Evolutionary conservation across 2,113 vertebrate species (phyloP).

Genomic region (Struthio camelus): DNA sequence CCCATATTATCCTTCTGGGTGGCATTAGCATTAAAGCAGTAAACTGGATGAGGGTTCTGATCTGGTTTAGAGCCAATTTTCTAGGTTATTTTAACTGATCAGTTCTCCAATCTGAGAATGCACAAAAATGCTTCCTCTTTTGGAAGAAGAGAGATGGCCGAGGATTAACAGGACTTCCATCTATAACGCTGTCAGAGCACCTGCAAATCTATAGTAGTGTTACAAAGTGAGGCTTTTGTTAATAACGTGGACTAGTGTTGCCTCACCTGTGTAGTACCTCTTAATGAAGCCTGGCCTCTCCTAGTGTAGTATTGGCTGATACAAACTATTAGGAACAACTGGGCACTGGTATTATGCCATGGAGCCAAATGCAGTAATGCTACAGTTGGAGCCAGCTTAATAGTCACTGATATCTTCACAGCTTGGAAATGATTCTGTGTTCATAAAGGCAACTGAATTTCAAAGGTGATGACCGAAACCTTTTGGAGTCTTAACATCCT

Average conservation of each 20-base stretch:
- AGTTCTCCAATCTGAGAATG: background rate
- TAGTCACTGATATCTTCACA: background rate
- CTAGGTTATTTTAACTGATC: background rate
- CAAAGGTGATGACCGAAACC: background rate
- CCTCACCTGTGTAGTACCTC: background rate
- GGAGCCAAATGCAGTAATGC: background rate
- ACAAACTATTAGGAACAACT: background rate
- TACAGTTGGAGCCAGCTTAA: background rate
- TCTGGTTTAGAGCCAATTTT: background rate
- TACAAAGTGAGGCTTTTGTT: background rate
- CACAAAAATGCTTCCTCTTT: background rate
- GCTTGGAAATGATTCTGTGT: background rate
- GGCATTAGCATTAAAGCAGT: background rate
- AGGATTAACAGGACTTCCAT: background rate
- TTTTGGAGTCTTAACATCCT: background rate
- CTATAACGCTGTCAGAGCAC: background rate
- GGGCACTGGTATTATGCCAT: too few relatives aligned
- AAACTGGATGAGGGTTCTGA: background rate
- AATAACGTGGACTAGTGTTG: background rate
- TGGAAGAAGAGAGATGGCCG: background rate
- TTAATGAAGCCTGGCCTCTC: background rate
- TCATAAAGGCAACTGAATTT: background rate
- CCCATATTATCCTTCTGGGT: background rate
- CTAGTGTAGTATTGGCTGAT: fast-evolving
- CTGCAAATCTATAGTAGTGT: background rate